Conservation (phyloP, 2,113 vertebrate species). For the Cricetomys ansorgei region DNA sequence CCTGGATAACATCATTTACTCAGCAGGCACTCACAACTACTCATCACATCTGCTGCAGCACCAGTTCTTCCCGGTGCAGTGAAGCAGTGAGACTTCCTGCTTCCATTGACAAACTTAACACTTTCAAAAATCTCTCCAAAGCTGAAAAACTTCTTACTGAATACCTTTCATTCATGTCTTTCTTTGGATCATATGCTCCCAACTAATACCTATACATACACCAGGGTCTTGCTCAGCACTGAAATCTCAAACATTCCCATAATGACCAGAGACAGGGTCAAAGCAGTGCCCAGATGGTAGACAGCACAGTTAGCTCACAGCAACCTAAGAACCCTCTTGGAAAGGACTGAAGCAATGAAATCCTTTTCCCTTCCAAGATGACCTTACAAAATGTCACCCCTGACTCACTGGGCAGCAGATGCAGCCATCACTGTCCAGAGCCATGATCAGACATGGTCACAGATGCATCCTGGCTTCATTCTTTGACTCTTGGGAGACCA, state of each 20-base stretch:
- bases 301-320: not conserved
- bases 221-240: not conserved
- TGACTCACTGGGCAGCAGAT: not conserved
- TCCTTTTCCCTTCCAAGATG: not conserved
- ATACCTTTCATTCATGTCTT: not conserved
- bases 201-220: not conserved
- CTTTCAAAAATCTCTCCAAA: not conserved
- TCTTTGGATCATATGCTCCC: not conserved
- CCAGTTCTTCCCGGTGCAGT: not conserved
- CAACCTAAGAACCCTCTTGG: not conserved
- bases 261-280: not conserved
- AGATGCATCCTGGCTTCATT: constrained; percentile 31
- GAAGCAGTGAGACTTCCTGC: not conserved
- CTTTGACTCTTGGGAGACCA: not conserved
- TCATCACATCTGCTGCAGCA: not conserved
- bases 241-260: not conserved
- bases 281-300: not conserved
- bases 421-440: not conserved
- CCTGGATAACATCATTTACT: not conserved
- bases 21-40: not conserved
- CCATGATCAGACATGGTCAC: not conserved
- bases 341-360: not conserved
- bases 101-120: not conserved
- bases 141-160: not conserved
- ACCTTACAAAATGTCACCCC: not conserved